A percentile compares a stretch with the other conserved stretches of the same genome.
These are phyloP conservation scores for Phalacrocorax carbo DNA, from an alignment of 2,113 vertebrate genomes.

Conservation along the genomic window DNA sequence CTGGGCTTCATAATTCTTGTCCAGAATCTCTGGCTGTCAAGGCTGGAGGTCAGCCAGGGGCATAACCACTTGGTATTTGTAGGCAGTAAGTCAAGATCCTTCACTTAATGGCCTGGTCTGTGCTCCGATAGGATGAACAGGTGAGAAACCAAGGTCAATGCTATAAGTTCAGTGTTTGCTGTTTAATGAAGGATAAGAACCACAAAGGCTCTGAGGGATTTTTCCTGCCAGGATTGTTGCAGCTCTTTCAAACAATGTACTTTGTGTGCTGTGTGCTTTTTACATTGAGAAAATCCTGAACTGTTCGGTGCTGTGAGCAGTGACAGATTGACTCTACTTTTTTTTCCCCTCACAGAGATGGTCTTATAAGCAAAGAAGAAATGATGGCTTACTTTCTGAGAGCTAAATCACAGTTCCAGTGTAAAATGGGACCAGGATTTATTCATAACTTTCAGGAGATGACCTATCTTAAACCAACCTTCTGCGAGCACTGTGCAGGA, in stretches of 20 bases:
- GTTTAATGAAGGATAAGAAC: neutral
- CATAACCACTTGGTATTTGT: neutral
- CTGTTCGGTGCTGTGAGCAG: neutral
- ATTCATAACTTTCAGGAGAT: slow-evolving; percentile 96
- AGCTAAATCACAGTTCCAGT: slow-evolving; percentile 93
- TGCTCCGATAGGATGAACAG: neutral
- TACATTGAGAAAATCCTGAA: neutral
- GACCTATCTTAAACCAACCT: slow-evolving; percentile 96
- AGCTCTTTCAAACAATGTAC: neutral
- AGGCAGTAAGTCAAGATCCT: neutral
- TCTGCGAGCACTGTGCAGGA: slow-evolving; percentile 97
- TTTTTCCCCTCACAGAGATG: slow-evolving; percentile 79
- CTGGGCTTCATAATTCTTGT: neutral
- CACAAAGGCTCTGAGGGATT: neutral
- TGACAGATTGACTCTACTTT: neutral
- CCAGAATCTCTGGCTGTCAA: neutral
- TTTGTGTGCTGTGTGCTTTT: neutral
- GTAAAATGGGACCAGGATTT: slow-evolving; percentile 97
- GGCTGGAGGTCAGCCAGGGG: neutral
- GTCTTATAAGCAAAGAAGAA: slow-evolving; percentile 96
- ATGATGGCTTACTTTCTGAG: slow-evolving; percentile 97
- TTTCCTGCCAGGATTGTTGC: neutral
- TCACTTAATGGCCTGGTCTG: neutral
- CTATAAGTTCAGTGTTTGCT: neutral
- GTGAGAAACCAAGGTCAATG: neutral